Percentiles rank a stretch among this genome's conserved stretches.
Conservation (phyloP, 2,797 vertebrate genomes). For the Euphonia xanthogaster region DNA sequence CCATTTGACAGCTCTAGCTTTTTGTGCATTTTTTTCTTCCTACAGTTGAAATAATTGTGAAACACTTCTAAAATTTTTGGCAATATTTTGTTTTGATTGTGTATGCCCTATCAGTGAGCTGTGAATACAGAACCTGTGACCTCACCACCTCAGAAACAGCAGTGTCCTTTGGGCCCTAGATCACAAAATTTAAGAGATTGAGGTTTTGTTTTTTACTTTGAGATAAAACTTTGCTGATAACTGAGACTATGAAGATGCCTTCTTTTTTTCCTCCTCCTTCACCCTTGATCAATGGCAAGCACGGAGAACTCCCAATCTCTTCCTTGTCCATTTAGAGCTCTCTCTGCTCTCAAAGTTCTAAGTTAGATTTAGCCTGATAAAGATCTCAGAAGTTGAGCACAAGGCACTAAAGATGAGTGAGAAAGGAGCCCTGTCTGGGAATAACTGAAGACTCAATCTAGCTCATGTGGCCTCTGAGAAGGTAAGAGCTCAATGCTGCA, state of each 20-base stretch:
- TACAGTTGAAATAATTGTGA: background rate
- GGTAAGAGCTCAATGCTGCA: background rate
- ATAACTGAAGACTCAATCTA: background rate
- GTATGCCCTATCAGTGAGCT: background rate
- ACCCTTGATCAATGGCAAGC: background rate
- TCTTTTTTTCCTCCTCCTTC: background rate
- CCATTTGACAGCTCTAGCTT: background rate
- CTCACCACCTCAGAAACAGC: background rate
- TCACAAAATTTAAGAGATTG: background rate
- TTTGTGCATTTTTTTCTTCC: background rate
- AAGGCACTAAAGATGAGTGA: background rate
- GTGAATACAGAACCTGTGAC: background rate
- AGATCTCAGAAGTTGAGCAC: fast-evolving
- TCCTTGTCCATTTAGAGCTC: background rate
- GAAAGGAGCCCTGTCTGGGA: background rate
- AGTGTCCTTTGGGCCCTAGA: background rate
- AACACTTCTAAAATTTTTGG: background rate
- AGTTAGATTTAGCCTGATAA: background rate
- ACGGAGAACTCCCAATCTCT: fast-evolving
- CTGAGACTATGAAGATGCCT: background rate
- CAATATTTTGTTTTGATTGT: background rate
- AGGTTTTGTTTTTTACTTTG: background rate
- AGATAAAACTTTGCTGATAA: background rate
- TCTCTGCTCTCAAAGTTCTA: background rate
- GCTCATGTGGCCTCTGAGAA: background rate